Base-by-base conservation (phyloP, 2,113 vertebrate genomes). In the Oreochromis spilurus region DNA sequence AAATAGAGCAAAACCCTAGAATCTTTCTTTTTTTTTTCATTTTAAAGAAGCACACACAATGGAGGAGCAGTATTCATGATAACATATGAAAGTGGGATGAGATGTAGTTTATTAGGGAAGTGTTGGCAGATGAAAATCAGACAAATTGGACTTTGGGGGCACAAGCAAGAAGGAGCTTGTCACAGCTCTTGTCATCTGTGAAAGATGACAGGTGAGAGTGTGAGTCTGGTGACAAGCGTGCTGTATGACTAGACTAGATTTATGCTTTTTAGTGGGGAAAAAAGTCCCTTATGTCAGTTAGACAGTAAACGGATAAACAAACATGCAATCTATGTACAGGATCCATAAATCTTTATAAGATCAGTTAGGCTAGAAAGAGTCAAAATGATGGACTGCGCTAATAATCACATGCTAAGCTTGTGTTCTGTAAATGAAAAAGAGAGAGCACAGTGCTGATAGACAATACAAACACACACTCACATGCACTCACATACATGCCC, bases 391-490 rank as follows among this genome's bases (percentile, higher is more conserved):
- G 87, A 94, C 83, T 86, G 82, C 62, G 84, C 87, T 90, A 88
- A 93, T 91, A 87, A 91, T 93, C 89, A 91, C 79, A 87, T 84
- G 85, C 90, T 90, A 90, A 92, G 88, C 87, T 90, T 86, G 58
- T 87, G 79, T 85, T 92, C 29, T 83, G 48, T 70, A 86, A 89
- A 87, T 82, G 86, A 88, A 87, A 43, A 86, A 88, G 89, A 87
- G 72, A 81, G 83, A 79, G 60, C 52, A 36, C 29, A 50, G 53
- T 9, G 34, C 38, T n/a, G 81, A 79, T 83, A 53, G 52, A 58
- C 57, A 78, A 29, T 81, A 10, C 26, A 58, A 77, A 67, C 34
- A 81, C 21, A 36, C 67, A 17, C n/a, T 54, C 53, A 50, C 38
- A 36, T 19, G 70, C 43, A 79, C 19, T 52, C 24, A 57, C 62